Conservation (phyloP, 2,888 invertebrate genomes). For the Pherbina coryleti region DNA sequence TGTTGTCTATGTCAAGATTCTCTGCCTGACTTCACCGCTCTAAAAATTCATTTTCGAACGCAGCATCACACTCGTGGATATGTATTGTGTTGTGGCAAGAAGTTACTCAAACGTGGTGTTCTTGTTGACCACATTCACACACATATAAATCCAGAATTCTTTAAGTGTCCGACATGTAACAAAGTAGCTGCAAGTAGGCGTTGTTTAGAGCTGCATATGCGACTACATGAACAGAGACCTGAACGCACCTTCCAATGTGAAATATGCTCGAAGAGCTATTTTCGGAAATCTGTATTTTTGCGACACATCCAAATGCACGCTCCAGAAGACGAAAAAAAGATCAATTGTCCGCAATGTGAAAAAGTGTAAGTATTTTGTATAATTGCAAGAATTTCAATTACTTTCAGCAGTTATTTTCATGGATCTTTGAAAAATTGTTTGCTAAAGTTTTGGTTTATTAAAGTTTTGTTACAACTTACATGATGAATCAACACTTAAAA, state of each 20-base stretch:
- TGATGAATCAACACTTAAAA: conserved; percentile 60
- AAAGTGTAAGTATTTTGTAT: conserved; percentile 49
- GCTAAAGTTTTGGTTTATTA: neutral
- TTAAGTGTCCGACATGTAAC: conserved; percentile 60
- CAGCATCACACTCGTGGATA: conserved; percentile 59
- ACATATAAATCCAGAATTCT: conserved; percentile 64
- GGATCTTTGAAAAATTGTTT: neutral
- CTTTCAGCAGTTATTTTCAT: neutral
- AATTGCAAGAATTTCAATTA: neutral
- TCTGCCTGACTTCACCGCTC: conserved; percentile 46
- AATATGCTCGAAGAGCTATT: conserved; percentile 53
- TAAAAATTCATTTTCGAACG: conserved; percentile 48
- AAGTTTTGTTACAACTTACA: conserved; percentile 61
- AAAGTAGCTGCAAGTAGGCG: conserved; percentile 49
- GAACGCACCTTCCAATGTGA: conserved; percentile 51
- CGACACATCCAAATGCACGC: conserved; percentile 52
- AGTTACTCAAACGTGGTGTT: conserved; percentile 62
- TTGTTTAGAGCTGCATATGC: conserved; percentile 48
- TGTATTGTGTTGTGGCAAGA: conserved; percentile 63
- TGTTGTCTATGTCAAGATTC: conserved; percentile 62
- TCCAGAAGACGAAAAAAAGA: conserved; percentile 51
- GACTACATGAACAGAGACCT: conserved; percentile 45
- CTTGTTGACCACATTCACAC: conserved; percentile 65
- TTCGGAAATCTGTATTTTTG: conserved; percentile 50
- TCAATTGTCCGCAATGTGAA: conserved; percentile 51